Evolutionary conservation across 2,797 vertebrate species (phyloP).

Genomic region (Channallabes apus): DNA sequence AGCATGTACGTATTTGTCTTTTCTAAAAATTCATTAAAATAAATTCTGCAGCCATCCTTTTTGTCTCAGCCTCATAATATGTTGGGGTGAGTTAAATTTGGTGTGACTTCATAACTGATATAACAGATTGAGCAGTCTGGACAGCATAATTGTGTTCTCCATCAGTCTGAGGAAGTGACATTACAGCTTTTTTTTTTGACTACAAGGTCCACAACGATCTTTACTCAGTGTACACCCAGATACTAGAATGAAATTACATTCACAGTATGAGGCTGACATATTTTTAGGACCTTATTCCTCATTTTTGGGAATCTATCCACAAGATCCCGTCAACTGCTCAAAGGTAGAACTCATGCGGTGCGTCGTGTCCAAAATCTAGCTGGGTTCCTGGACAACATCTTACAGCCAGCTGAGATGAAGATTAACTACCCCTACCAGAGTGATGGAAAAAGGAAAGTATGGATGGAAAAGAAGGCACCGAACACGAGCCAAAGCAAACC

Average conservation of each 20-base stretch:
- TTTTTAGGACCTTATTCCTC: background rate
- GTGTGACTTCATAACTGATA: background rate
- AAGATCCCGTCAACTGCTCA: background rate
- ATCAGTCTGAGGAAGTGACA: background rate
- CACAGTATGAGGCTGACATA: background rate
- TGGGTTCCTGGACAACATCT: background rate
- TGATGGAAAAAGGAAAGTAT: slow-evolving; percentile 29
- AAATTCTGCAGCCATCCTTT: background rate
- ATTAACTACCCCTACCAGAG: slow-evolving; percentile 9
- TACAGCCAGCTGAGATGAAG: slow-evolving; percentile 15
- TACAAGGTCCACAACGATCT: background rate
- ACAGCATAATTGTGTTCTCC: background rate
- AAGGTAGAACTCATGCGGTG: background rate
- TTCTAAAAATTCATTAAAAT: too few relatives aligned
- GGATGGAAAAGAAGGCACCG: slow-evolving; percentile 15
- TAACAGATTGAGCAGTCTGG: background rate
- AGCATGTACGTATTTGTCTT: too few relatives aligned
- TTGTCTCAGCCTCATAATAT: background rate
- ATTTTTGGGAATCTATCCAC: background rate
- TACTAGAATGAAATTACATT: background rate
- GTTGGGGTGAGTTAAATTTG: background rate
- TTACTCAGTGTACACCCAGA: background rate
- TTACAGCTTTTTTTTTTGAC: background rate
- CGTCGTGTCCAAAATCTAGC: background rate
- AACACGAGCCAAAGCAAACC: slow-evolving; percentile 18